Percentiles rank a stretch among this genome's conserved stretches.
These are phyloP conservation scores for Seriola quinqueradiata DNA, from an alignment of 2,113 vertebrate genomes.

Conservation along the genomic window DNA sequence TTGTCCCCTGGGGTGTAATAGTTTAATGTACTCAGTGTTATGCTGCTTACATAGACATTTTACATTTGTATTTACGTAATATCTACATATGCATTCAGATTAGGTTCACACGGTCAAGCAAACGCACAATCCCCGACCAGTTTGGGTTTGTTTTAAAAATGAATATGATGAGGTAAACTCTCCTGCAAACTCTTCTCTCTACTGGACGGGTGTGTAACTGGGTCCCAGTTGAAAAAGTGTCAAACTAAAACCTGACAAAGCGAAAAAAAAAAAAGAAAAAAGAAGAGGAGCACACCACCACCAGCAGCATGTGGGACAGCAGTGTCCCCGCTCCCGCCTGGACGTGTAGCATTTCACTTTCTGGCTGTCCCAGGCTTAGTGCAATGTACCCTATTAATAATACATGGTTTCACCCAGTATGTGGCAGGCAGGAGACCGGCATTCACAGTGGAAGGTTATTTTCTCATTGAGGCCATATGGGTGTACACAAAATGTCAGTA, in stretches of 20 bases:
- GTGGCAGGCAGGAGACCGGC: constrained; percentile 21
- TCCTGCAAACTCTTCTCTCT: background rate
- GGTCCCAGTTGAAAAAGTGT: background rate
- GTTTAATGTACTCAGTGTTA: background rate
- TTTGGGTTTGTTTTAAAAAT: background rate
- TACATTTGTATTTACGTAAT: background rate
- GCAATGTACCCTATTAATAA: constrained; percentile 39
- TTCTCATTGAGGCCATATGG: constrained; percentile 1
- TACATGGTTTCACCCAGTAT: constrained; percentile 17
- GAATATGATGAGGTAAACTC: background rate
- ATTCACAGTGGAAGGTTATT: constrained; percentile 9
- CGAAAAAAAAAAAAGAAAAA: background rate
- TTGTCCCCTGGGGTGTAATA: background rate
- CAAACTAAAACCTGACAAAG: constrained; percentile 6
- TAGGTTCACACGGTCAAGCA: background rate
- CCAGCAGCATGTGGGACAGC: background rate
- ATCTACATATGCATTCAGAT: background rate
- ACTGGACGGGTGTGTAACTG: background rate
- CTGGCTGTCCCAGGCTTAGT: background rate
- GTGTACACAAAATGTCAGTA: constrained; percentile 1
- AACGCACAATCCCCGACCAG: background rate
- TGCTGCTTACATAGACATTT: background rate
- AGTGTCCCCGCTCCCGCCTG: background rate
- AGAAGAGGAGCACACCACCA: background rate
- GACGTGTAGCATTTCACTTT: constrained; percentile 8